These are phyloP conservation scores for Electrophaes corylata DNA, from an alignment of 2,888 invertebrate species.

Conservation along the genomic window DNA sequence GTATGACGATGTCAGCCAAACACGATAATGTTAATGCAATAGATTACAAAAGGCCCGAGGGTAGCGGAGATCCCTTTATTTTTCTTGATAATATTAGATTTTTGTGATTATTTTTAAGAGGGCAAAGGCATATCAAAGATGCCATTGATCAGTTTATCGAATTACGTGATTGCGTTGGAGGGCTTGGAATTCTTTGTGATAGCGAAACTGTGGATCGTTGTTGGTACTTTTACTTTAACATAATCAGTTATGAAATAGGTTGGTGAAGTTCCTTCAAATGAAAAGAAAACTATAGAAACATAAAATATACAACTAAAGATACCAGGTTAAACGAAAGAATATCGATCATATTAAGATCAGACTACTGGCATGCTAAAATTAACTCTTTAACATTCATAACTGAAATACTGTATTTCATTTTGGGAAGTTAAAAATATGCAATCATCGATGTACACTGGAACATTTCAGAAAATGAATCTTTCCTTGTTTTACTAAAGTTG, in stretches of 20 bases:
- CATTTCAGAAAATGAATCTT: not conserved
- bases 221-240: slow-evolving; percentile 8
- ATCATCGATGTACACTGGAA: not conserved
- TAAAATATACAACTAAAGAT: not conserved
- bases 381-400: too few species aligned
- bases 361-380: too few species aligned
- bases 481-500: too few species aligned
- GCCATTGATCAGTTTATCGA: slow-evolving; percentile 59
- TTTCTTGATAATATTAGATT: slow-evolving; percentile 69
- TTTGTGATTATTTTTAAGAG: slow-evolving; percentile 70
- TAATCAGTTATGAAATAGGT: slow-evolving; percentile 13
- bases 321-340: not conserved
- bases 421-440: not conserved
- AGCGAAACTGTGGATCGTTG: slow-evolving; percentile 10
- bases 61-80: slow-evolving; percentile 61
- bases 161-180: slow-evolving; percentile 53
- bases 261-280: not conserved
- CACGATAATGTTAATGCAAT: slow-evolving; percentile 78
- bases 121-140: slow-evolving; percentile 59
- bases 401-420: too few species aligned
- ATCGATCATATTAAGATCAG: too few species aligned
- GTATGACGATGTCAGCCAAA: slow-evolving; percentile 66
- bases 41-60: slow-evolving; percentile 69
- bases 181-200: slow-evolving; percentile 32
- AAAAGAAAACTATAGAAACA: slow-evolving; percentile 4